These are phyloP conservation scores for Caprella mutica DNA, from an alignment of 2,888 invertebrate genomes.

Conservation along the genomic window DNA sequence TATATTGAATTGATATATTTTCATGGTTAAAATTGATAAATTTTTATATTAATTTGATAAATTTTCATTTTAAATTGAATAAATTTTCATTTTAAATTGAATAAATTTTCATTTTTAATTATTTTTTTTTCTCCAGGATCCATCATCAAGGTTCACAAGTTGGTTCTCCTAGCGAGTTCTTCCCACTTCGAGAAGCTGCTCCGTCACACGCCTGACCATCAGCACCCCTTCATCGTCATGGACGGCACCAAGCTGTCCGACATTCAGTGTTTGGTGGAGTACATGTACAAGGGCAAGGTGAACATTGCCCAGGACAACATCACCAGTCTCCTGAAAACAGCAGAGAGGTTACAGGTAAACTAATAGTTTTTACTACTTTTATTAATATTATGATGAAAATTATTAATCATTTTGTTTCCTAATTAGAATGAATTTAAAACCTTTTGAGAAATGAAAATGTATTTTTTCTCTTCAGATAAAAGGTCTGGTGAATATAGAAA, in stretches of 20 bases:
- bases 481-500: conserved; percentile 30
- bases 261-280: conserved; percentile 77
- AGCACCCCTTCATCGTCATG: conserved; percentile 32
- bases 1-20: not conserved
- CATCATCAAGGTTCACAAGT: conserved; percentile 30
- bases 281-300: conserved; percentile 93
- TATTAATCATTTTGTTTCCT: not conserved
- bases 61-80: not conserved
- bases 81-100: not conserved
- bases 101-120: not conserved
- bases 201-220: conserved; percentile 29
- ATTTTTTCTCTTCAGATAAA: conserved; percentile 17
- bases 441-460: not conserved
- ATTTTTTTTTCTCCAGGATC: conserved; percentile 22
- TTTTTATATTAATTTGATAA: too few species aligned
- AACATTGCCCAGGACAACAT: conserved; percentile 85
- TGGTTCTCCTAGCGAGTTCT: conserved; percentile 32
- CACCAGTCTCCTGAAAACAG: conserved; percentile 75
- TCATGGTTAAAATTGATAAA: not conserved
- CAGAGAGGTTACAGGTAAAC: conserved; percentile 70
- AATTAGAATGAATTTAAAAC: not conserved
- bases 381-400: too few species aligned
- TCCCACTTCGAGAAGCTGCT: conserved; percentile 33
- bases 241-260: conserved; percentile 75
- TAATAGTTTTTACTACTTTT: not conserved